Evolutionary conservation across 2,797 vertebrate species (phyloP), one percentile per base, ranked within the genome.

Genomic region (Gymnothorax reevesii): DNA sequence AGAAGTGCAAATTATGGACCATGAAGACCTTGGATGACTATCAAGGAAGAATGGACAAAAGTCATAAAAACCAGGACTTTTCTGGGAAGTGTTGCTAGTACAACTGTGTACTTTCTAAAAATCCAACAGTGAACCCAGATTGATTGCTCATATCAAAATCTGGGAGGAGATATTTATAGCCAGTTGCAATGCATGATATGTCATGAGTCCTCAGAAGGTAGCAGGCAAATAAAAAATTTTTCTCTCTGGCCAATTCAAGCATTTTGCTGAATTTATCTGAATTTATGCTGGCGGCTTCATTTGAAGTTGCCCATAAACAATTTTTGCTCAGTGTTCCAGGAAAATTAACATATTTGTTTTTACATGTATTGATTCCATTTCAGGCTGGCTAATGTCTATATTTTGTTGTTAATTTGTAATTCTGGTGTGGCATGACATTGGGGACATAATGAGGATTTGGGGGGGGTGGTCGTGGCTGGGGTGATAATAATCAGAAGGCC

Each of bases 331-430:
- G 52, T 62, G 83, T 33, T 84, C 62, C 57, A 42, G 57, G 83
- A 60, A 84, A 84, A 60, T 17, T 20, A 84, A 84, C 83, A 60
- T 84, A 33, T 84, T 84, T 84, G 83, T 84, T 60, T 60, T 84
- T 80, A 84, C 57, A 60, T 42, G 54, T 60, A 33, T 84, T 84
- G 83, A 42, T 84, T 62, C 20, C 25, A 52, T n/a, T 62, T 52
- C 77, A 55, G 77, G 55, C 77, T 54, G 77, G 57, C 62, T 84
- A 60, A 84, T 60, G 62, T 84, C 20, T 9, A 4, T 84, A 66
- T 27, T 84, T 64, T 42, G 20, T 62, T 25, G 57, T 84, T 42
- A 60, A 64, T 84, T 60, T 54, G 27, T 84, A 57, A 60, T 60
- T 54, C 55, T 55, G 77, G 77, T 80, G 77, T 55, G 54, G 77